A percentile compares a stretch with the other conserved stretches of the same genome.
phyloP scores from a whole-genome alignment of 2,888 invertebrate genomes.

The Notocelia uddmanniana region DNA sequence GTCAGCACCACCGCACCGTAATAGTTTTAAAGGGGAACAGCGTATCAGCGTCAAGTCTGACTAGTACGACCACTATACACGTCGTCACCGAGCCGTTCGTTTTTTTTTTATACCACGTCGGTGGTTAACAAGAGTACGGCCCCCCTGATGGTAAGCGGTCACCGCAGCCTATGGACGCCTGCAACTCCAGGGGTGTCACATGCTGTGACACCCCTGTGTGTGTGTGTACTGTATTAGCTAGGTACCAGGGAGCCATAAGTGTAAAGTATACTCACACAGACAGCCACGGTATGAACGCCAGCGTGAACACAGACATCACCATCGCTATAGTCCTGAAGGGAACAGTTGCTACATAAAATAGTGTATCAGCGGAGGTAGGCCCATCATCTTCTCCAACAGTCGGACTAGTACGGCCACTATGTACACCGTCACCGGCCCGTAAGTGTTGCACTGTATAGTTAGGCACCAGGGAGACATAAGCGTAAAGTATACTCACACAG shows the following conservation, averaged over 20 bases:
- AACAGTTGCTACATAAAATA: conserved; percentile 98
- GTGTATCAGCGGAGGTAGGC: conserved; percentile 92
- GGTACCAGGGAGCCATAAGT: neutral
- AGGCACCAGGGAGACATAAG: neutral
- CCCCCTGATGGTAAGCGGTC: too few species aligned
- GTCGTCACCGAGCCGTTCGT: too few species aligned
- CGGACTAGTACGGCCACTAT: conserved; percentile 93
- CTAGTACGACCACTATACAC: too few species aligned
- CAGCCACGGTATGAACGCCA: conserved; percentile 92
- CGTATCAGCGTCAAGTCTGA: too few species aligned
- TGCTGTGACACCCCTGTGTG: too few species aligned
- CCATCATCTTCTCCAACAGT: conserved; percentile 95
- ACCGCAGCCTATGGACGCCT: too few species aligned
- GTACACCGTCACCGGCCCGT: too few species aligned
- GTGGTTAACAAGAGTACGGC: too few species aligned
- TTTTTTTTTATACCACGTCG: too few species aligned
- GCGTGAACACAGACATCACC: conserved; percentile 93
- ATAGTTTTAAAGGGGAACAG: too few species aligned
- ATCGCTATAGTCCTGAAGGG: conserved; percentile 99
- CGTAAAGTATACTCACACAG: conserved; percentile 85
- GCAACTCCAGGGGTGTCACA: too few species aligned
- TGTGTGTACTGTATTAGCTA: neutral
- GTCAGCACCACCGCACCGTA: too few species aligned
- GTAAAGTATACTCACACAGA: conserved; percentile 87
- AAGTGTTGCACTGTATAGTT: neutral